These are phyloP conservation scores for Parazoanthus swiftii DNA, from an alignment of 92 coral and sea anemone species.

Conservation along the genomic window DNA sequence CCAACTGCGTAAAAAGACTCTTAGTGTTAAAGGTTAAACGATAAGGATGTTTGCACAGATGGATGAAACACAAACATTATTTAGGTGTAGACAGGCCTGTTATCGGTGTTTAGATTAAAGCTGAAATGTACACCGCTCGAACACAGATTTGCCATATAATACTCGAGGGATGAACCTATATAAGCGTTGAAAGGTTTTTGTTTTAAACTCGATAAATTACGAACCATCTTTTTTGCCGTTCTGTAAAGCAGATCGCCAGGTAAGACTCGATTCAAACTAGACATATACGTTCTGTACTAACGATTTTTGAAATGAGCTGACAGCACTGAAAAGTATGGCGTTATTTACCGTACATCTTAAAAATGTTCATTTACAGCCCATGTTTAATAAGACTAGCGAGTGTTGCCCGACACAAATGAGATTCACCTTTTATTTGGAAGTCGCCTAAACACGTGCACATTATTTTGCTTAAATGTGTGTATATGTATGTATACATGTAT, in stretches of 20 bases:
- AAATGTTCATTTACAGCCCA: not conserved
- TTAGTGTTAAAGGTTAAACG: slow-evolving; percentile 39
- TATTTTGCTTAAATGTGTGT: no score
- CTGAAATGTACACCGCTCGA: slow-evolving; percentile 28
- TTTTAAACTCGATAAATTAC: not conserved
- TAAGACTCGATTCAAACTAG: not conserved
- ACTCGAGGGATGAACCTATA: slow-evolving; percentile 21
- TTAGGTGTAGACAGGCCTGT: slow-evolving; percentile 41
- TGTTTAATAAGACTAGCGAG: not conserved
- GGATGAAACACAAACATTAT: slow-evolving; percentile 30
- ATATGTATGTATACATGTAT: no score
- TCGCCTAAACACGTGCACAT: no score
- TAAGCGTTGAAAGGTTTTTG: slow-evolving; percentile 28
- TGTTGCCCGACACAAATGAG: not conserved
- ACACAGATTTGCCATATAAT: not conserved
- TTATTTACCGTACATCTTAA: not conserved
- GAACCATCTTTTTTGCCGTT: not conserved
- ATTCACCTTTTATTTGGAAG: not conserved
- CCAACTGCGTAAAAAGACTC: slow-evolving; percentile 8
- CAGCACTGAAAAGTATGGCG: not conserved
- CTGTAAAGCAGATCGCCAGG: not conserved
- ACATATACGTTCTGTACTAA: not conserved
- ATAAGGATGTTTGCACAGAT: slow-evolving; percentile 36
- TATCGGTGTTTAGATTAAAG: slow-evolving; percentile 37
- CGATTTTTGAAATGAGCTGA: not conserved